phyloP scores from a whole-genome alignment of 2,888 invertebrate genomes.

The Eulithis testata region DNA sequence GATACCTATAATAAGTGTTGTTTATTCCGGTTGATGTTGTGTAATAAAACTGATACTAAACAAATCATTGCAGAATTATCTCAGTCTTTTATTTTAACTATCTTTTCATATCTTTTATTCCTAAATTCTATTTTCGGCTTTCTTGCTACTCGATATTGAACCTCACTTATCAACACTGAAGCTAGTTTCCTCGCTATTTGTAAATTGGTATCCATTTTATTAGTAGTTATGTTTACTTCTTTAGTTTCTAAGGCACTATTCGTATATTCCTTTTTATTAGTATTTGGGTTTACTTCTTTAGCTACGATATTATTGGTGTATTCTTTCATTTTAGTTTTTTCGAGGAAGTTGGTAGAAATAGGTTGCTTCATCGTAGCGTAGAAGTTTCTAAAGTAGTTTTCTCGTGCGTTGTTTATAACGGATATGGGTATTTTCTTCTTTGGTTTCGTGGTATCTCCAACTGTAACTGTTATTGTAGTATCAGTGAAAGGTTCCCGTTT shows the following conservation, averaged over 20 bases:
- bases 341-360: slow-evolving; percentile 1
- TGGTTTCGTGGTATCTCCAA: slow-evolving; percentile 48
- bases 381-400: slow-evolving; percentile 64
- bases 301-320: too few species aligned
- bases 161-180: slow-evolving; percentile 50
- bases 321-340: too few species aligned
- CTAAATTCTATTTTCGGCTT: slow-evolving; percentile 24
- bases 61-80: slow-evolving; percentile 1
- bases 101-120: slow-evolving; percentile 19
- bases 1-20: background rate
- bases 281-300: background rate
- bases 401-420: slow-evolving; percentile 63
- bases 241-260: slow-evolving; percentile 22
- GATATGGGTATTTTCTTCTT: slow-evolving; percentile 52
- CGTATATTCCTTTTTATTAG: background rate
- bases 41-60: background rate
- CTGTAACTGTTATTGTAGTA: slow-evolving; percentile 40
- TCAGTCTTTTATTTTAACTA: slow-evolving; percentile 21
- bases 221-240: slow-evolving; percentile 14
- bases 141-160: slow-evolving; percentile 35
- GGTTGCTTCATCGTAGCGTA: slow-evolving; percentile 52
- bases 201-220: slow-evolving; percentile 48
- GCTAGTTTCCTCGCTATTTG: slow-evolving; percentile 62
- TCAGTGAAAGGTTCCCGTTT: slow-evolving; percentile 5
- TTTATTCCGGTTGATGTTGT: background rate